Evolutionary conservation across 2,797 vertebrate species (phyloP).

Genomic region (Rhyacichthys aspro): DNA sequence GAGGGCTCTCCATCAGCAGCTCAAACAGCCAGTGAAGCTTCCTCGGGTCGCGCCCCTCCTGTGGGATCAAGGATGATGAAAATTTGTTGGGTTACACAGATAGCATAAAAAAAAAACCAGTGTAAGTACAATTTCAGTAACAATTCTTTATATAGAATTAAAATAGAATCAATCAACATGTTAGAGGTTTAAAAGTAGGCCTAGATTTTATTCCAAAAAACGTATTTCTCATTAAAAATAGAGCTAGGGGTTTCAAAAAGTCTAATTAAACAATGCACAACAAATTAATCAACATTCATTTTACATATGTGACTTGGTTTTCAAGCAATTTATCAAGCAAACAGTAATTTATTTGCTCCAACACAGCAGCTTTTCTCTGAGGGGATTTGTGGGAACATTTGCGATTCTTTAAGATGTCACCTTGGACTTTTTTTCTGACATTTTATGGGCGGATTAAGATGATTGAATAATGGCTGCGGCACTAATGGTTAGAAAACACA

Average conservation of each 20-base stretch:
- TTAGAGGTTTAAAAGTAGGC: too few relatives aligned
- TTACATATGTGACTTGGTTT: constrained; percentile 2
- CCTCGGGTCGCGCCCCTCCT: constrained; percentile 96
- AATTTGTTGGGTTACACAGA: not conserved
- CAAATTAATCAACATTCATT: not conserved
- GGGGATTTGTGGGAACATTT: constrained; percentile 5
- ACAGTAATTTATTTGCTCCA: not conserved
- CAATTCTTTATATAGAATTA: too few relatives aligned
- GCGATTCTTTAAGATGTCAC: constrained; percentile 13
- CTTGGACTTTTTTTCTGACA: constrained; percentile 18
- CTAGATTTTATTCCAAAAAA: too few relatives aligned
- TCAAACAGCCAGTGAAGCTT: constrained; percentile 97
- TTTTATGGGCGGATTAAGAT: constrained; percentile 7
- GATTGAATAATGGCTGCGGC: constrained; percentile 8
- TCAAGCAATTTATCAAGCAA: constrained; percentile 6
- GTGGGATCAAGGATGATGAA: constrained; percentile 38
- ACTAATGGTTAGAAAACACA: constrained; percentile 2
- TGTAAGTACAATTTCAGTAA: not conserved
- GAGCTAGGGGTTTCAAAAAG: not conserved
- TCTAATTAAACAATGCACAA: constrained; percentile 6
- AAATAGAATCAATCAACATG: too few relatives aligned
- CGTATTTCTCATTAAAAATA: not conserved
- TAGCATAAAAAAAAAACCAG: not conserved
- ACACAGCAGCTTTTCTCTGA: constrained; percentile 2
- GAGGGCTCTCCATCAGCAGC: constrained; percentile 91